Evolutionary conservation across 2,113 vertebrate species (phyloP).

Genomic region (Neotoma lepida): DNA sequence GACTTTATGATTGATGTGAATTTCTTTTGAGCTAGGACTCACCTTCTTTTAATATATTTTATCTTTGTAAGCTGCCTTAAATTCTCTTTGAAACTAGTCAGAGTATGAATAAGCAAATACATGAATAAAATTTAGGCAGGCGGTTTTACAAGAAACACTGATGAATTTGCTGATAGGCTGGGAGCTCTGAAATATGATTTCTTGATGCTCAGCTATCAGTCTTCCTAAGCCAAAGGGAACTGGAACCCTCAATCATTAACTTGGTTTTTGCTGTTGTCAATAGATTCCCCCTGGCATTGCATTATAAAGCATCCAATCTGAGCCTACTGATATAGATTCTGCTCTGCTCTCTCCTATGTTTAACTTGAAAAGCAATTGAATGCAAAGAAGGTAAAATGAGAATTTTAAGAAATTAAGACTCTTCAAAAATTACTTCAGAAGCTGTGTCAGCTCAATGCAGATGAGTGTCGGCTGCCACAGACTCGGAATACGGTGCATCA

Average conservation of each 20-base stretch:
- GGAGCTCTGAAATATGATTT: not conserved
- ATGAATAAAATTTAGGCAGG: slow-evolving; percentile 11
- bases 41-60: slow-evolving; percentile 30
- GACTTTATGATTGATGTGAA: not conserved
- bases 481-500: slow-evolving; percentile 38
- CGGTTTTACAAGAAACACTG: not conserved
- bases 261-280: not conserved
- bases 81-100: not conserved
- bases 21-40: not conserved
- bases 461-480: slow-evolving; percentile 17
- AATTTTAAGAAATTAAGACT: slow-evolving; percentile 66
- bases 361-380: slow-evolving; percentile 60
- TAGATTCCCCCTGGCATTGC: not conserved
- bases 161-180: not conserved
- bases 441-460: slow-evolving; percentile 70
- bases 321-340: slow-evolving; percentile 29
- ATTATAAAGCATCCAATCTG: slow-evolving; percentile 11
- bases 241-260: not conserved
- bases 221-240: not conserved
- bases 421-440: slow-evolving; percentile 59
- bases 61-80: not conserved
- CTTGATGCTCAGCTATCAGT: not conserved
- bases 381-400: slow-evolving; percentile 57
- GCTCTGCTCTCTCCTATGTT: slow-evolving; percentile 22
- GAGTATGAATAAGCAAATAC: not conserved